Conservation (phyloP, 2,113 vertebrate genomes). For the Seriola quinqueradiata region DNA sequence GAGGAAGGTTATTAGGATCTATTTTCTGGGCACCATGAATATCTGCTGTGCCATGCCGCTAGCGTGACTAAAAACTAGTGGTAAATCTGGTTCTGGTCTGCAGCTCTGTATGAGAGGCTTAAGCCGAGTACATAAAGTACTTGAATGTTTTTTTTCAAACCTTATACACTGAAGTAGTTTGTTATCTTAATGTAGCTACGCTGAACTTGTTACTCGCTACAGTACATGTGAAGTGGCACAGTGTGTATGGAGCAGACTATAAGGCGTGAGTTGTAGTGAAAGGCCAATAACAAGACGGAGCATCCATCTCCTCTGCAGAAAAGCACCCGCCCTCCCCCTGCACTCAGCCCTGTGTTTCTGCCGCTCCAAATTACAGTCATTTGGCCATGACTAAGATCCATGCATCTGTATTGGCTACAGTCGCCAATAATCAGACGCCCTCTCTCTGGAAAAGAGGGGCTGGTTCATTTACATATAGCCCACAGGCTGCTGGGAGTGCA, state of each 20-base stretch:
- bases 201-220: slow-evolving; percentile 13
- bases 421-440: slow-evolving; percentile 59
- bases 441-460: slow-evolving; percentile 24
- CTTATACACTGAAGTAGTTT: slow-evolving; percentile 32
- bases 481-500: slow-evolving; percentile 22
- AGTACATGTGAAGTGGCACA: slow-evolving; percentile 4
- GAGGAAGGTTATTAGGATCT: background rate
- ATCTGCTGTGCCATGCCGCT: background rate
- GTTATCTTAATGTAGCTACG: slow-evolving; percentile 39
- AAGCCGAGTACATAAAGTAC: slow-evolving; percentile 21
- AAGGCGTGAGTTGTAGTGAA: slow-evolving; percentile 58
- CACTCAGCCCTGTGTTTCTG: slow-evolving; percentile 64
- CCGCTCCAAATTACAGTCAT: slow-evolving; percentile 79
- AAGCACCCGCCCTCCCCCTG: slow-evolving; percentile 58
- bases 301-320: slow-evolving; percentile 55
- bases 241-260: background rate
- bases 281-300: slow-evolving; percentile 62
- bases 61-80: background rate
- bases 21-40: background rate
- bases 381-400: slow-evolving; percentile 71
- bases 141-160: slow-evolving; percentile 35
- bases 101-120: slow-evolving; percentile 22
- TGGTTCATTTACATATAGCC: slow-evolving; percentile 50
- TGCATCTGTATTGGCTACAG: slow-evolving; percentile 52
- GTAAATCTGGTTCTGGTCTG: slow-evolving; percentile 24